Base-by-base conservation (phyloP, 2,113 vertebrate genomes). In the Ranitomeya imitator region DNA sequence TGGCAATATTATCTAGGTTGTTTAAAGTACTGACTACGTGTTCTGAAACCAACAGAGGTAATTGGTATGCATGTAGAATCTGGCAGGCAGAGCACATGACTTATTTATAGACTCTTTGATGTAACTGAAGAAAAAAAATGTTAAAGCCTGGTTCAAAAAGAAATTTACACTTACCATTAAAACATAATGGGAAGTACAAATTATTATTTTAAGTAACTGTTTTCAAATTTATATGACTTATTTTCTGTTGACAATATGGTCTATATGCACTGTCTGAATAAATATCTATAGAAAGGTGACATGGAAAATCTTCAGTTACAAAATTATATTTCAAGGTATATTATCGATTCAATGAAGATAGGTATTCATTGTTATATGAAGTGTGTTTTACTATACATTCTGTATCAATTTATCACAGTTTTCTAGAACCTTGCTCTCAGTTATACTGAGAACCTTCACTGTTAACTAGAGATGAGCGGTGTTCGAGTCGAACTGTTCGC, bases 71-170 rank as follows among this genome's bases (percentile, higher is more conserved):
- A 93, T 94, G 93, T 94, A 94, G 92, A 92, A 94, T 92, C 92
- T 93, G 91, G 90, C 93, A 95, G 94, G 77, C 94, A 93, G 92
- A 94, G 90, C 92, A 93, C 93, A 96, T 96, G 93, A 95, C 91
- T 96, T 96, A 96, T 96, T 96, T 95, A 96, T 95, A 94, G 92
- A 95, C 91, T 92, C 94, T 95, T 93, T 95, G 94, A 96, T 96
- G 93, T 95, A 94, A 94, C 92, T 95, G 92, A 92, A 86, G 90
- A 71, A 91, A 71, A 91, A 92, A 92, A 91, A 91, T 90, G 93
- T 95, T 95, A 95, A 96, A 95, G 94, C 93, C 94, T 93, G 91
- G 91, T 94, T 95, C 94, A 94, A 95, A 96, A 94, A 92, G 93
- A 95, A 95, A 95, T 95, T 95, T 95, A 94, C 88, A 92, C 90